Evolutionary conservation across 2,113 vertebrate species (phyloP).

Genomic region (Malurus elegans): DNA sequence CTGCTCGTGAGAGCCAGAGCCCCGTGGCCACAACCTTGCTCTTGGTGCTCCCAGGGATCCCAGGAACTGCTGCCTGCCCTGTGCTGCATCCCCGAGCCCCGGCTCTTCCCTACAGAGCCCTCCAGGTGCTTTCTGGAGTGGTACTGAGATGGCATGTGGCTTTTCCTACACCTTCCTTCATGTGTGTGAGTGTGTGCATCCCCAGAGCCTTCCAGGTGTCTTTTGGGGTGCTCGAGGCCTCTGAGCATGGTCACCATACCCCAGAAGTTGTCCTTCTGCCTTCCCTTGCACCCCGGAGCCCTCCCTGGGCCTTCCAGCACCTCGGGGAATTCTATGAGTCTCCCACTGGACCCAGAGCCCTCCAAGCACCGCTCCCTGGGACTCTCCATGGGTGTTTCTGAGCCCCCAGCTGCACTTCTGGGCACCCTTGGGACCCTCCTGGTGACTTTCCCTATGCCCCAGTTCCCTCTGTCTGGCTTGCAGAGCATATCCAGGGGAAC

Average conservation of each 20-base stretch:
- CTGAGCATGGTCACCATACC: not conserved
- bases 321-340: not conserved
- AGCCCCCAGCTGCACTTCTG: accelerated
- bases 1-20: not conserved
- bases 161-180: not conserved
- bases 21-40: accelerated
- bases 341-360: not conserved
- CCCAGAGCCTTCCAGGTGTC: not conserved
- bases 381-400: not conserved
- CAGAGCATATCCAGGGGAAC: not conserved
- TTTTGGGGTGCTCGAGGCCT: not conserved
- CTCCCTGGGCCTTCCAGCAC: not conserved
- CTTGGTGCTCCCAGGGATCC: not conserved
- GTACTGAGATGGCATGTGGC: not conserved
- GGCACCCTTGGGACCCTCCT: not conserved
- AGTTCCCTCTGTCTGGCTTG: not conserved
- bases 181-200: too few species aligned
- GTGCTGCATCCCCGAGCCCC: not conserved
- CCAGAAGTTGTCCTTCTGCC: not conserved
- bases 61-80: not conserved
- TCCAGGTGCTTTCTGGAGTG: not conserved
- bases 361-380: not conserved
- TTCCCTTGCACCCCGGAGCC: accelerated
- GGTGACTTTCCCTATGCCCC: accelerated
- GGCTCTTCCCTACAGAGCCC: accelerated